phyloP scores from a whole-genome alignment of 2,797 vertebrate genomes.

The Acestrorhynchus altus region DNA sequence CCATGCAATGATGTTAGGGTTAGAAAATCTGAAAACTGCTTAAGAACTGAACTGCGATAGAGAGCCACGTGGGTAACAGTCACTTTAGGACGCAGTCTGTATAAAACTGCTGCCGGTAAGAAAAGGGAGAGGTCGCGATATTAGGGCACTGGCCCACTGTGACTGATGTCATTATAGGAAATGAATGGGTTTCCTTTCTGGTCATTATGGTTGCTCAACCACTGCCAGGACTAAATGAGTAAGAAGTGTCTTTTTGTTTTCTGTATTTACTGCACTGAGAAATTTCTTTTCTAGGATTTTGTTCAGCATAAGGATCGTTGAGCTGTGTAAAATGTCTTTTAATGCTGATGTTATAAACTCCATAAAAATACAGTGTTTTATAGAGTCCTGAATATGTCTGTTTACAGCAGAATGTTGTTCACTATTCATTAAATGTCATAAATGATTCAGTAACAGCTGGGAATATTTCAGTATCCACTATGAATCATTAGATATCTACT shows the following conservation, averaged over 20 bases:
- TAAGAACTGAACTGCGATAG: too few species aligned
- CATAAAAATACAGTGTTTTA: too few species aligned
- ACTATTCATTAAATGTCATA: neutral
- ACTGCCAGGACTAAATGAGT: conserved; percentile 1
- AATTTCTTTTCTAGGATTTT: too few species aligned
- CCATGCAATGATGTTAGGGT: neutral
- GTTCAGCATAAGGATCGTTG: neutral
- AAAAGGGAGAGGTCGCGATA: neutral
- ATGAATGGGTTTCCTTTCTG: neutral
- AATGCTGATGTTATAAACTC: too few species aligned
- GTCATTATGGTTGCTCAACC: neutral
- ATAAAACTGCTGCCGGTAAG: neutral
- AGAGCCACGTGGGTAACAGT: too few species aligned
- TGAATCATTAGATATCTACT: too few species aligned
- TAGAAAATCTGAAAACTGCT: neutral
- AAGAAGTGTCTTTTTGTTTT: neutral
- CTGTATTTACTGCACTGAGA: neutral
- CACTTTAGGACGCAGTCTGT: neutral
- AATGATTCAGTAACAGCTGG: too few species aligned
- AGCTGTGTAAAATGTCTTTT: neutral
- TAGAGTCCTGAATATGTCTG: too few species aligned
- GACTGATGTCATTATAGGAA: too few species aligned
- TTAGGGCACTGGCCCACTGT: neutral
- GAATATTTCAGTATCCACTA: neutral
- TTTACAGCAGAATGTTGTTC: too few species aligned